These are phyloP conservation scores for Magallana ariakensis DNA, from an alignment of 1,140 invertebrate genomes.

Conservation along the genomic window DNA sequence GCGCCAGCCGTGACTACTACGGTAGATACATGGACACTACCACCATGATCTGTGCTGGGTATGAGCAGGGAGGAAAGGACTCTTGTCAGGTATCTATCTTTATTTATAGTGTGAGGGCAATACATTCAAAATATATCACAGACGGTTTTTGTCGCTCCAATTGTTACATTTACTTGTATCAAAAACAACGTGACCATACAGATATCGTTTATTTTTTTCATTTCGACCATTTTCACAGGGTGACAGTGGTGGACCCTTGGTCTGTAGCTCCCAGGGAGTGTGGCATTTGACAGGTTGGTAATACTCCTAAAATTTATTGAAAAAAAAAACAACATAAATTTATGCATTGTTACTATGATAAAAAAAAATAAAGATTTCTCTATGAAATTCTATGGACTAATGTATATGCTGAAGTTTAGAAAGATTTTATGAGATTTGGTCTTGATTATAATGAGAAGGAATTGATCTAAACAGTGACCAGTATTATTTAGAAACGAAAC, in stretches of 20 bases:
- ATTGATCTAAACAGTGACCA: no score
- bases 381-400: not conserved
- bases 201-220: no score
- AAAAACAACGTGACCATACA: no score
- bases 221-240: not conserved
- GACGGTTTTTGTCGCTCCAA: no score
- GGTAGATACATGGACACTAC: slow-evolving; percentile 41
- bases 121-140: not conserved
- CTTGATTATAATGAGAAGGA: no score
- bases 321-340: not conserved
- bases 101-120: not conserved
- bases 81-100: slow-evolving; percentile 44
- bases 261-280: not conserved
- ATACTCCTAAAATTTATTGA: not conserved
- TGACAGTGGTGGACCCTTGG: slow-evolving; percentile 43
- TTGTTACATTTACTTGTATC: no score
- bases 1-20: slow-evolving; percentile 39
- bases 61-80: slow-evolving; percentile 47
- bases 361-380: not conserved
- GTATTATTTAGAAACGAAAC: no score
- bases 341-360: no score
- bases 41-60: slow-evolving; percentile 54
- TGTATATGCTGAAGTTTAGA: no score
- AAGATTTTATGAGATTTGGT: no score
- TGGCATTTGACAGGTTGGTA: slow-evolving; percentile 36